Conservation (phyloP, 2,888 invertebrate species). For the Heliconius aoede region DNA sequence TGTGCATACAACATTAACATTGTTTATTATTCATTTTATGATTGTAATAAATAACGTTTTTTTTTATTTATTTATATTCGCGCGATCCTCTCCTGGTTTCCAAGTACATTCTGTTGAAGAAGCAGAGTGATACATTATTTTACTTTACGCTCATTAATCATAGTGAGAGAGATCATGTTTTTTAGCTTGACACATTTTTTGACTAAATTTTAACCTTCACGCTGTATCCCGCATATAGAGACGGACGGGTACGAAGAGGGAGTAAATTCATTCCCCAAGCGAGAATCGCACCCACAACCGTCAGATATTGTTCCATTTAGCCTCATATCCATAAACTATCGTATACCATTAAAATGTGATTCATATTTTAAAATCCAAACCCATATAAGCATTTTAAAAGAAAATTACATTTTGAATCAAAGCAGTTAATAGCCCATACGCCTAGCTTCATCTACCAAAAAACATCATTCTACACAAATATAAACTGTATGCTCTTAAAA, state of each 20-base stretch:
- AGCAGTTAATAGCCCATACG: conserved; percentile 14
- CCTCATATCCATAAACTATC: too few species aligned
- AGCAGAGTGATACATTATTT: not conserved
- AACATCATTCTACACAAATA: conserved; percentile 34
- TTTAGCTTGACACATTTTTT: too few species aligned
- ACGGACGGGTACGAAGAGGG: too few species aligned
- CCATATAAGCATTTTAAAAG: conserved; percentile 18
- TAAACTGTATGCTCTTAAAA: conserved; percentile 34
- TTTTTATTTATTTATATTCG: not conserved
- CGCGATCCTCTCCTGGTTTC: not conserved
- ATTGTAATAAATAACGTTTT: not conserved
- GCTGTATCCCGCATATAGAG: too few species aligned
- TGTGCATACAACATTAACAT: not conserved
- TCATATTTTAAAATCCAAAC: conserved; percentile 13
- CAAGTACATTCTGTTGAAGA: not conserved
- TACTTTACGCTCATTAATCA: not conserved
- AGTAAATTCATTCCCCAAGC: too few species aligned
- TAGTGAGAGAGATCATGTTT: too few species aligned
- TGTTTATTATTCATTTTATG: conserved; percentile 5
- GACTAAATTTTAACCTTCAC: too few species aligned
- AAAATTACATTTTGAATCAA: conserved; percentile 16
- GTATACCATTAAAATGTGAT: too few species aligned
- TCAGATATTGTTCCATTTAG: too few species aligned
- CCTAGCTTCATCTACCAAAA: not conserved
- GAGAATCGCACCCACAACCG: too few species aligned